Conservation (phyloP, 2,113 vertebrate genomes). For the Nothoprocta perdicaria region DNA sequence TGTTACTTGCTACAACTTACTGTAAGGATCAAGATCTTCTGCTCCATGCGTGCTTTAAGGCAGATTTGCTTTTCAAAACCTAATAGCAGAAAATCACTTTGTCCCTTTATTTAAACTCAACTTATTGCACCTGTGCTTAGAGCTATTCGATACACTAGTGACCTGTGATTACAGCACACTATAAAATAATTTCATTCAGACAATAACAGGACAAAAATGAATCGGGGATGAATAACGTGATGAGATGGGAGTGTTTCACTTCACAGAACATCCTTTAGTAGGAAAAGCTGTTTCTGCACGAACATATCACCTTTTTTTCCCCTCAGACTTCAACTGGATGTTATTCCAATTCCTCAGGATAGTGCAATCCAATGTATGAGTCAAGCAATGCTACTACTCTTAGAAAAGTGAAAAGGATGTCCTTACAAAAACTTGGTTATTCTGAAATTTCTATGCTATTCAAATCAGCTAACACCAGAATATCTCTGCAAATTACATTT, state of each 20-base stretch:
- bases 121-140: background rate
- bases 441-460: background rate
- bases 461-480: constrained; percentile 65
- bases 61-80: background rate
- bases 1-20: background rate
- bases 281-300: background rate
- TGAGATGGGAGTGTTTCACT: background rate
- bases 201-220: background rate
- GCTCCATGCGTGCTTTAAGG: background rate
- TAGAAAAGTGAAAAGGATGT: background rate
- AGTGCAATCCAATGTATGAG: background rate
- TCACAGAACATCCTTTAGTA: background rate
- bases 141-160: constrained; percentile 35
- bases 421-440: background rate
- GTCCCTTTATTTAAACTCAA: constrained; percentile 22
- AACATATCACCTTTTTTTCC: background rate
- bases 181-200: background rate
- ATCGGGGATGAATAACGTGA: background rate
- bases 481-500: constrained; percentile 89
- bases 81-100: background rate
- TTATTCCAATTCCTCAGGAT: background rate
- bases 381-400: background rate
- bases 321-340: background rate
- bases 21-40: background rate
- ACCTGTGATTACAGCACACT: constrained; percentile 18